Evolutionary conservation across 1,140 invertebrate genomes (phyloP).

Genomic region (Brachionus rubens): DNA sequence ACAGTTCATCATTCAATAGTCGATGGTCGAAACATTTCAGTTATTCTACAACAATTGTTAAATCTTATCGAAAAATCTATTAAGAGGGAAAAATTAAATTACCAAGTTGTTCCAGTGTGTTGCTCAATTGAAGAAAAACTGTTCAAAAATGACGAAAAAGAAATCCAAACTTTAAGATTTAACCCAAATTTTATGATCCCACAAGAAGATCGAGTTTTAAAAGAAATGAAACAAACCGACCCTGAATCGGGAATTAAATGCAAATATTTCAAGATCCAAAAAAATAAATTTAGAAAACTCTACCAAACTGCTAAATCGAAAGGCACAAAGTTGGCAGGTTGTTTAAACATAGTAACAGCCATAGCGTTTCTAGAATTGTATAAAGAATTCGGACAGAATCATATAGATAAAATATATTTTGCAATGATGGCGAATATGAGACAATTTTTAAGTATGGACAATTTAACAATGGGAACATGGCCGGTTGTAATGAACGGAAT

Average conservation of each 20-base stretch:
- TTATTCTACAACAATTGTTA: constrained; percentile 24
- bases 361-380: constrained; percentile 2
- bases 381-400: background rate
- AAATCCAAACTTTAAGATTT: background rate
- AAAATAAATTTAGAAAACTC: background rate
- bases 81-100: background rate
- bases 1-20: constrained; percentile 13
- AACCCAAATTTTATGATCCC: constrained; percentile 3
- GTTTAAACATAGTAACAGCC: constrained; percentile 11
- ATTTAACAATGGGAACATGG: constrained; percentile 15
- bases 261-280: background rate
- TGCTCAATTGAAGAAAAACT: constrained; percentile 15
- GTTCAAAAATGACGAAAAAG: background rate
- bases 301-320: background rate
- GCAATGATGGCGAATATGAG: constrained; percentile 10
- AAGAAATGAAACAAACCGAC: background rate
- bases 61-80: constrained; percentile 2
- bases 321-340: background rate
- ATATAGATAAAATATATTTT: background rate
- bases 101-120: background rate
- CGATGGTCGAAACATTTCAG: background rate
- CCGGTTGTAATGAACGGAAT: background rate
- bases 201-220: background rate
- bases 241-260: constrained; percentile 4
- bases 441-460: constrained; percentile 11